Base-by-base conservation (phyloP, 2,113 vertebrate species). In the Anas platyrhynchos region DNA sequence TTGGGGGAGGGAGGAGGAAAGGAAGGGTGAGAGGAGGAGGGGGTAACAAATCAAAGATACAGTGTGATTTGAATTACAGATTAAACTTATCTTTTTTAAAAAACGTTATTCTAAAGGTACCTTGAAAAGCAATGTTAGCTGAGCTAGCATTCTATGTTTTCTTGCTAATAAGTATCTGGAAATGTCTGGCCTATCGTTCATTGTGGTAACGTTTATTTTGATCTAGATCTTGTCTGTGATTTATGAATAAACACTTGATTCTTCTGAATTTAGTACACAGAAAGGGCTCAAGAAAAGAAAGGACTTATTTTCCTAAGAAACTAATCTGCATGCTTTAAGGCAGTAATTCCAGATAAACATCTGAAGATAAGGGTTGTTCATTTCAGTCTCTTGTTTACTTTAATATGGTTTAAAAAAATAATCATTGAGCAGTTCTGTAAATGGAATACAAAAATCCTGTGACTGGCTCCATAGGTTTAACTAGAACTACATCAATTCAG, bases 31-130 rank as follows among this genome's bases (percentile, higher is more conserved):
- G 94, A 84, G 48, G 78, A 92, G 95, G 84, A 93, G 72, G 83
- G 72, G 96, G 72, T 84, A 88, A 75, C 78, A 97, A 97, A 98
- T 98, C 95, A 97, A 97, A 98, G 92, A 95, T 97, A 89, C 82
- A 93, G 55, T 98, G 97, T 97, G 97, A 98, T 98, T 97, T 98
- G 97, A 98, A 98, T 98, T 97, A 97, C 96, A 97, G 96, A 98
- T 97, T 88, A 93, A 81, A 97, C 79, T 93, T 94, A 80, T 84
- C 91, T 95, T 96, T 52, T 16, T 26, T 72, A 79, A 77, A 95
- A 89, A 91, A 87, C 74, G 20, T 91, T 91, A 91, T 91, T 95
- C 93, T 86, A 95, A 96, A 96, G 91, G 94, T 89, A 71, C 27
- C 34, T 68, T 89, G 88, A 83, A 96, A 97, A 97, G 77, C 97